A percentile compares a stretch with the other conserved stretches of the same genome.
phyloP scores from a whole-genome alignment of 2,113 vertebrate genomes.

The Rhineura floridana region DNA sequence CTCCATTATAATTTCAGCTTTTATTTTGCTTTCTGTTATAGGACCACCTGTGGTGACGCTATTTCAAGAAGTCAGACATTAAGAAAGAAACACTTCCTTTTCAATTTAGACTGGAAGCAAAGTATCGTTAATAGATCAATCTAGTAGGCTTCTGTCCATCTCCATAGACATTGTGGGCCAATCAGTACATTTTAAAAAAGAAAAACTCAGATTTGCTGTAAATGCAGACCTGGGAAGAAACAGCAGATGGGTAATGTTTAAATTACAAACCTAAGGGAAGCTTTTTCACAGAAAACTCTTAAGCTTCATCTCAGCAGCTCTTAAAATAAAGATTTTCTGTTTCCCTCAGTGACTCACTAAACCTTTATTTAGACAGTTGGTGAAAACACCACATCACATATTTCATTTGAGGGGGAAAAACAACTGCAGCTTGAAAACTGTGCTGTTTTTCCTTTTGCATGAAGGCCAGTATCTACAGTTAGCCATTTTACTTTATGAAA shows the following conservation, averaged over 20 bases:
- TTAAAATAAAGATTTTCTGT: conserved; percentile 81
- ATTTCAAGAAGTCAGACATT: background rate
- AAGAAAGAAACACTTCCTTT: background rate
- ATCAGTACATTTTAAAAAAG: conserved; percentile 47
- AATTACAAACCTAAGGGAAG: conserved; percentile 77
- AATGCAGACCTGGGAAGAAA: conserved; percentile 67
- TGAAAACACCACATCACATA: conserved; percentile 78
- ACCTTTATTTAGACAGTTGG: conserved; percentile 84
- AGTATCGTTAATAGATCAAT: conserved; percentile 17
- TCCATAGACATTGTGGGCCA: background rate
- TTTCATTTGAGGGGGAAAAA: conserved; percentile 66
- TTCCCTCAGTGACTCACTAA: conserved; percentile 81
- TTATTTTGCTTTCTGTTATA: background rate
- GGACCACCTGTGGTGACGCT: background rate
- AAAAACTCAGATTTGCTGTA: conserved; percentile 71
- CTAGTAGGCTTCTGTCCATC: conserved; percentile 2
- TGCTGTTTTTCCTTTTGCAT: conserved; percentile 60
- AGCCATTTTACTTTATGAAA: conserved; percentile 54
- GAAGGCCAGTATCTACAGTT: conserved; percentile 60
- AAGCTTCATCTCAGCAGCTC: conserved; percentile 73
- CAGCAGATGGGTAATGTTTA: conserved; percentile 77
- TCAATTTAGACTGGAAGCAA: background rate
- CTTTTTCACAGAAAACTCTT: conserved; percentile 72
- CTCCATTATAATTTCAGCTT: background rate
- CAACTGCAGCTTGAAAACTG: conserved; percentile 56